These are phyloP conservation scores for Trachelus stipa DNA, from an alignment of 2,888 invertebrate species.

Conservation along the genomic window DNA sequence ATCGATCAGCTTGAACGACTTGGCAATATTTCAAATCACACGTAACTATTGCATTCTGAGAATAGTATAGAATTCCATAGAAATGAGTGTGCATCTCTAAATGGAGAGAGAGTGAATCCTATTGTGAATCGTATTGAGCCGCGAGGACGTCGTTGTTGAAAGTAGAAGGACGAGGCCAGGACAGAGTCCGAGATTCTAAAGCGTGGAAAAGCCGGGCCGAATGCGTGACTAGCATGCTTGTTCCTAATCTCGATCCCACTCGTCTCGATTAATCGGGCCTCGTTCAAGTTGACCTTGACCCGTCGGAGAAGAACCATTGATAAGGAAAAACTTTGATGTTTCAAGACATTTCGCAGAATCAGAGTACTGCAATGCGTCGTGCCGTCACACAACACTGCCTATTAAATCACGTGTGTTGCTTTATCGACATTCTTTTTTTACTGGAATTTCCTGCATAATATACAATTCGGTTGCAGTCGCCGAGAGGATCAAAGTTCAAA, in stretches of 20 bases:
- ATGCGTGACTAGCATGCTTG: not conserved
- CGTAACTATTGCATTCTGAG: not conserved
- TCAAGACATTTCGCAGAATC: not conserved
- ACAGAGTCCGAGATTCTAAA: not conserved
- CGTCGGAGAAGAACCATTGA: conserved; percentile 21
- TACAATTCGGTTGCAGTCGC: not conserved
- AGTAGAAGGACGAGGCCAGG: not conserved
- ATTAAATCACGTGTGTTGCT: not conserved
- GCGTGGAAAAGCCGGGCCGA: not conserved
- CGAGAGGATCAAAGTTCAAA: not conserved
- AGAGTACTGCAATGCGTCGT: not conserved
- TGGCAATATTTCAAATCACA: not conserved
- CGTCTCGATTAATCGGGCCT: conserved; percentile 6
- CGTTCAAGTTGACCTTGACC: conserved; percentile 39
- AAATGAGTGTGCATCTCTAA: not conserved
- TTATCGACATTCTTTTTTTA: not conserved
- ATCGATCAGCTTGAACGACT: not conserved
- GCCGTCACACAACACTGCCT: not conserved
- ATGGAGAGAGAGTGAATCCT: not conserved
- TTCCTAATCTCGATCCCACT: not conserved
- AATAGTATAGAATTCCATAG: not conserved
- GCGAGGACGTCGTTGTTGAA: not conserved
- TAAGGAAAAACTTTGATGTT: conserved; percentile 17
- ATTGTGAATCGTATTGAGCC: not conserved
- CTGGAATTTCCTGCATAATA: not conserved